A percentile compares a stretch with the other conserved stretches of the same genome.
These are phyloP conservation scores for Phycodurus eques DNA, from an alignment of 2,113 vertebrate species.

Conservation along the genomic window DNA sequence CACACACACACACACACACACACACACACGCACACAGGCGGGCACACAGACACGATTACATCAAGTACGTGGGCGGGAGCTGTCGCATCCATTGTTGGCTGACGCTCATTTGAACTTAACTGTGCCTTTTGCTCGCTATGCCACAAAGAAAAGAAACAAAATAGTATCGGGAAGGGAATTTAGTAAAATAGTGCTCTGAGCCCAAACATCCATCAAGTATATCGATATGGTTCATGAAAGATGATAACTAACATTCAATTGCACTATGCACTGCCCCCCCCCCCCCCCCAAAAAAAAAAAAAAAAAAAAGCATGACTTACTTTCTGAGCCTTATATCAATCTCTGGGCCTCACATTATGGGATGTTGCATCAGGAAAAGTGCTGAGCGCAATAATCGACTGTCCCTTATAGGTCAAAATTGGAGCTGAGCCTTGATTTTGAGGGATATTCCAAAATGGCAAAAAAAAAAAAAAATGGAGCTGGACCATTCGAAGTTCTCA, in stretches of 20 bases:
- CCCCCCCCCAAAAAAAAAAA: too few species aligned
- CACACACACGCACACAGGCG: slow-evolving; percentile 8
- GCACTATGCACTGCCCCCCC: too few species aligned
- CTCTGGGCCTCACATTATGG: not conserved
- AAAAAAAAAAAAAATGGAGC: too few species aligned
- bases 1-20: slow-evolving; percentile 34
- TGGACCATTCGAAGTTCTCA: not conserved
- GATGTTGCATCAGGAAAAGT: not conserved
- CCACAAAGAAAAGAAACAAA: too few species aligned
- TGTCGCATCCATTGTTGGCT: slow-evolving; percentile 46
- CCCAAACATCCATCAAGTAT: too few species aligned
- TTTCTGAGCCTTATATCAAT: not conserved
- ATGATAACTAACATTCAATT: too few species aligned
- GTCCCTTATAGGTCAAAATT: not conserved
- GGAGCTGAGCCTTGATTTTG: not conserved
- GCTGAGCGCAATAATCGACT: not conserved
- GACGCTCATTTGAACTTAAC: slow-evolving; percentile 35
- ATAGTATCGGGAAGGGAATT: too few species aligned
- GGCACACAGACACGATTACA: slow-evolving; percentile 11
- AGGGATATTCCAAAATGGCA: not conserved
- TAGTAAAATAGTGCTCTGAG: too few species aligned
- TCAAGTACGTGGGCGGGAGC: slow-evolving; percentile 48
- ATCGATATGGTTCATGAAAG: too few species aligned
- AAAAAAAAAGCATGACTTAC: too few species aligned
- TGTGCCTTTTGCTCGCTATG: slow-evolving; percentile 24